These are phyloP conservation scores for Arizona elegans DNA, from an alignment of 2,113 vertebrate genomes.

Conservation along the genomic window DNA sequence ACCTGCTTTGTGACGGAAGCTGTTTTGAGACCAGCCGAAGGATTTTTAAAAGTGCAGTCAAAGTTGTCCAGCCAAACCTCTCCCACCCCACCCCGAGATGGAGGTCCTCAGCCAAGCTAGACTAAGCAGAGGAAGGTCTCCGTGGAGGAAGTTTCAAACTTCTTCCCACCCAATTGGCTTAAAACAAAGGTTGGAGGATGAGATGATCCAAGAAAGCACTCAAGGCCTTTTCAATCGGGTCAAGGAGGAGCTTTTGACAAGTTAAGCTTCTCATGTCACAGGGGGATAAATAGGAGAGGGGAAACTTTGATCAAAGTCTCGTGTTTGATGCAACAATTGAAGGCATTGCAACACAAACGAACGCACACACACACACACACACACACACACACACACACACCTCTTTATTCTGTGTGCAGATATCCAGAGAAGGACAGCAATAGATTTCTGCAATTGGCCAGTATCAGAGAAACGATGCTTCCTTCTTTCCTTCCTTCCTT, in stretches of 20 bases:
- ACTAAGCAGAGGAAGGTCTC: background rate
- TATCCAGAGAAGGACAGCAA: background rate
- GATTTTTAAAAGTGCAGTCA: background rate
- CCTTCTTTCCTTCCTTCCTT: background rate
- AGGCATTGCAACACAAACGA: background rate
- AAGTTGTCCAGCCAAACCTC: background rate
- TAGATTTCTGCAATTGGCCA: background rate
- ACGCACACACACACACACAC: background rate
- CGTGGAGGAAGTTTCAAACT: background rate
- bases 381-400: background rate
- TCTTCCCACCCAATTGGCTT: background rate
- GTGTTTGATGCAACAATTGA: background rate
- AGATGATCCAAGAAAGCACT: background rate
- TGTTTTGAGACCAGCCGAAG: background rate
- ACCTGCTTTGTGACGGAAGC: background rate
- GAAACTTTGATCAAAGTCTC: background rate
- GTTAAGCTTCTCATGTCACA: background rate
- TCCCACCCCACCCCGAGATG: background rate
- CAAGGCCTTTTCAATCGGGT: background rate
- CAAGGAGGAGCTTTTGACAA: background rate
- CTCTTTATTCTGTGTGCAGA: background rate
- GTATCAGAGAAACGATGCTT: background rate
- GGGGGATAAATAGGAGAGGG: background rate
- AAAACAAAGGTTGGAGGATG: too few relatives aligned
- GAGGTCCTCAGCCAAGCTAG: background rate